These are phyloP conservation scores for Notospermus geniculatus DNA, from an alignment of 1,140 invertebrate species.

Conservation along the genomic window DNA sequence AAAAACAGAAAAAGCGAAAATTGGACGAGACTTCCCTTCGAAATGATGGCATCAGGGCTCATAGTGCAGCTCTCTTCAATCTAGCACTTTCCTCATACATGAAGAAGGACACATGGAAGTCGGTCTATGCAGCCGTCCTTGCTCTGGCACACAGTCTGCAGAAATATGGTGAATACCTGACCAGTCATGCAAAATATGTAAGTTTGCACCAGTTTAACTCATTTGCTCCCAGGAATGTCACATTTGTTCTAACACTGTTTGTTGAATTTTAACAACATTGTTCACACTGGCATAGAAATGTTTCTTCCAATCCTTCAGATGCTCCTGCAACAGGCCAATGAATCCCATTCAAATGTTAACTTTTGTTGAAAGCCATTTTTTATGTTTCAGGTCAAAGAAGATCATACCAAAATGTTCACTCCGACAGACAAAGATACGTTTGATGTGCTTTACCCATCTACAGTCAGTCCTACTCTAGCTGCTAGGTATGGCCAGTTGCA, in stretches of 20 bases:
- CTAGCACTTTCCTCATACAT: neutral
- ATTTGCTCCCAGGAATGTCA: no score
- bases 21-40: neutral
- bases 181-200: no score
- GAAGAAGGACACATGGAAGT: slow-evolving; percentile 4
- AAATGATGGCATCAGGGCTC: neutral
- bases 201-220: no score
- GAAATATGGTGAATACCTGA: neutral
- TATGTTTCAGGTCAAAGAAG: slow-evolving; percentile 1
- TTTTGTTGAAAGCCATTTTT: no score
- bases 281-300: no score
- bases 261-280: no score
- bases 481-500: neutral
- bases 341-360: no score
- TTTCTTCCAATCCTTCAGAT: no score
- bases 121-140: neutral
- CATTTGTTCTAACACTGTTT: no score
- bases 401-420: neutral
- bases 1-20: slow-evolving; percentile 1
- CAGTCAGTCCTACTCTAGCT: neutral
- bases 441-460: neutral
- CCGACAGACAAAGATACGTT: neutral
- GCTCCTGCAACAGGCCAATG: no score
- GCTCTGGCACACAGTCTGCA: neutral
- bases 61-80: neutral